Evolutionary conservation across 2,113 vertebrate genomes (phyloP).

Genomic region (Poeciliopsis prolifica): DNA sequence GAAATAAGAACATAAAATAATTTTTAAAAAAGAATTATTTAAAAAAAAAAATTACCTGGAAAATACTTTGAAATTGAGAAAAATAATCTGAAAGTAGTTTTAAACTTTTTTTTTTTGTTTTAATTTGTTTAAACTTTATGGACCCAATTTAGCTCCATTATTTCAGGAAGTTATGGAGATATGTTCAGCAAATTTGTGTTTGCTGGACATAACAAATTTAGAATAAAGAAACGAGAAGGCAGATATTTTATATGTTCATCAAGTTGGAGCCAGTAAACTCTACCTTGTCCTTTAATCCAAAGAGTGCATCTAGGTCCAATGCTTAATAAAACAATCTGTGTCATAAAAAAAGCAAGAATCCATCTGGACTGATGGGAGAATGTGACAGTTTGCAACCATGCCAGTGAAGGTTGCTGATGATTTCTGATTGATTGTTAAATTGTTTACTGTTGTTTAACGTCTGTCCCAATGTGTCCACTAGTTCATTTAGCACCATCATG

Average conservation of each 20-base stretch:
- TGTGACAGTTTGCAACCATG: neutral
- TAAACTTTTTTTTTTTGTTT: too few relatives aligned
- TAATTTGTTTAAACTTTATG: too few relatives aligned
- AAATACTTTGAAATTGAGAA: too few relatives aligned
- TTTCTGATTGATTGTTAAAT: neutral
- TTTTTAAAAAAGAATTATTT: too few relatives aligned
- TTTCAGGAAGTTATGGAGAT: too few relatives aligned
- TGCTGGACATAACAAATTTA: neutral
- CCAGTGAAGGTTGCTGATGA: neutral
- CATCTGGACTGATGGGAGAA: neutral
- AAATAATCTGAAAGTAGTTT: too few relatives aligned
- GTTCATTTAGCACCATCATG: conserved; percentile 6
- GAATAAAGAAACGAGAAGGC: neutral
- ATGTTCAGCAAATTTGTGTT: neutral
- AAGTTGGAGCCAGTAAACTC: neutral
- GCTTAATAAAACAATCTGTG: neutral
- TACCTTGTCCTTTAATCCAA: neutral
- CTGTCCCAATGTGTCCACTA: neutral
- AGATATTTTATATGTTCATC: neutral
- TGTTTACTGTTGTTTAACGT: neutral
- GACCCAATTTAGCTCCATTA: too few relatives aligned
- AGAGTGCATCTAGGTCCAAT: neutral
- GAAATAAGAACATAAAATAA: too few relatives aligned
- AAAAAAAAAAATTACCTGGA: too few relatives aligned
- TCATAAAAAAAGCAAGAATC: neutral